phyloP scores from a whole-genome alignment of 2,113 vertebrate species.

The Platycercus adscitus region DNA sequence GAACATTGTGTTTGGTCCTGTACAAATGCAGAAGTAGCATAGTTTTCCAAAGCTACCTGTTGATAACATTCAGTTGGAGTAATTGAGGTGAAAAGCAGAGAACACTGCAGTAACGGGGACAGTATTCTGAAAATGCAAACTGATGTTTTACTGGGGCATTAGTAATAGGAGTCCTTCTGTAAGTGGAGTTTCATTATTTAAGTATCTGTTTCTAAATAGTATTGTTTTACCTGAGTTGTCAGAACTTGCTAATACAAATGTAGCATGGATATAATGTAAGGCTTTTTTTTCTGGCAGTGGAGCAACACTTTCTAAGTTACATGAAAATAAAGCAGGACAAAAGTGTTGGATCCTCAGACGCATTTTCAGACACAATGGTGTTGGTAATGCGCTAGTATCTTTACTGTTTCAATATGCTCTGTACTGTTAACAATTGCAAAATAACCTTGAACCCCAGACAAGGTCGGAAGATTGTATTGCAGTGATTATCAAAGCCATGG shows the following conservation, averaged over 20 bases:
- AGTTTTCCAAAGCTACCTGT: not conserved
- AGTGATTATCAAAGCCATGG: not conserved
- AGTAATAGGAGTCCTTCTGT: not conserved
- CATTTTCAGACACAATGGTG: not conserved
- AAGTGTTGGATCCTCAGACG: not conserved
- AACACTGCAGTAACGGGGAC: not conserved
- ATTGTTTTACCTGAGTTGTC: not conserved
- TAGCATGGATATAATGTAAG: not conserved
- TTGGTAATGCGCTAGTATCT: not conserved
- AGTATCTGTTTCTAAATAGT: not conserved
- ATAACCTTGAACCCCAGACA: not conserved
- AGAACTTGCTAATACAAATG: not conserved
- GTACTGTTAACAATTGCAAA: not conserved
- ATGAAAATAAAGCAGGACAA: not conserved
- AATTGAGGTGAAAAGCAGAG: not conserved
- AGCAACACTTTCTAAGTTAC: not conserved
- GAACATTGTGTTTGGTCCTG: not conserved
- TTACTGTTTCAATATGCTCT: not conserved
- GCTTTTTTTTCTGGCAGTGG: not conserved
- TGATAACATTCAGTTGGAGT: not conserved
- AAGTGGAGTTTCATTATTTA: not conserved
- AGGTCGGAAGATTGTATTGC: not conserved
- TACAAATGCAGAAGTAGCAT: not conserved
- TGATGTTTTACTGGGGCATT: not conserved
- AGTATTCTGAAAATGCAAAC: not conserved